phyloP scores from a whole-genome alignment of 2,888 invertebrate species.

The Alloplasta piceator region DNA sequence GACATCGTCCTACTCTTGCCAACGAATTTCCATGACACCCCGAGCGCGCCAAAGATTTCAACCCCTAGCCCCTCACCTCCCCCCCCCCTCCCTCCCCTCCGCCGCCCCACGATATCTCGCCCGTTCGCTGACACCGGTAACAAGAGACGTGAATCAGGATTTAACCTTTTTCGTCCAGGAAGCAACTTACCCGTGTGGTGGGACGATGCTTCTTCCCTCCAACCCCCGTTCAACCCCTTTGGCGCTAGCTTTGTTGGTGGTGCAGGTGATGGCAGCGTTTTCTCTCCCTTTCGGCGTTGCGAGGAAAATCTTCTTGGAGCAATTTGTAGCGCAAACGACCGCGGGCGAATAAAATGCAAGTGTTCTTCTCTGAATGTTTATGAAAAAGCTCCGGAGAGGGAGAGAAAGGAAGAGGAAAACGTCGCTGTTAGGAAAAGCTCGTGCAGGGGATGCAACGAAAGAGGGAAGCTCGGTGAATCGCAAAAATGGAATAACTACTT shows the following conservation, averaged over 20 bases:
- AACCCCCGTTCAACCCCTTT: constrained; percentile 31
- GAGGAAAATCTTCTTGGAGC: constrained; percentile 75
- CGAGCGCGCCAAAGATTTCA: constrained; percentile 8
- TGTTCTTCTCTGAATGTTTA: constrained; percentile 62
- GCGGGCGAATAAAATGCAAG: constrained; percentile 69
- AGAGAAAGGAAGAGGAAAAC: constrained; percentile 51
- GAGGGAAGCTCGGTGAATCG: constrained; percentile 12
- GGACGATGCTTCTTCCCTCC: constrained; percentile 2
- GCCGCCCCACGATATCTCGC: constrained; percentile 14
- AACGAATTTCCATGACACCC: constrained; percentile 27
- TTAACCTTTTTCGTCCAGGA: constrained; percentile 67
- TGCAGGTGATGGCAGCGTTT: background rate
- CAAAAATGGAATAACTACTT: constrained; percentile 20
- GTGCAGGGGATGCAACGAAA: constrained; percentile 10
- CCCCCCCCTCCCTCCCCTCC: constrained; percentile 9
- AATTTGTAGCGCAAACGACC: constrained; percentile 77
- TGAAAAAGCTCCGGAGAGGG: constrained; percentile 66
- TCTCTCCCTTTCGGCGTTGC: constrained; percentile 7
- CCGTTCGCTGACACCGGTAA: constrained; percentile 61
- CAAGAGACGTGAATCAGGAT: constrained; percentile 74
- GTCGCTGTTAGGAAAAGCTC: constrained; percentile 2
- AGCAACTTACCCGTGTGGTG: constrained; percentile 23
- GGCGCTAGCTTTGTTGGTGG: background rate
- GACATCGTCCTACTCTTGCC: constrained; percentile 12
- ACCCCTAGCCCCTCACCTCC: constrained; percentile 3